Evolutionary conservation across 2,113 vertebrate genomes (phyloP).

Genomic region (Bombycilla garrulus): DNA sequence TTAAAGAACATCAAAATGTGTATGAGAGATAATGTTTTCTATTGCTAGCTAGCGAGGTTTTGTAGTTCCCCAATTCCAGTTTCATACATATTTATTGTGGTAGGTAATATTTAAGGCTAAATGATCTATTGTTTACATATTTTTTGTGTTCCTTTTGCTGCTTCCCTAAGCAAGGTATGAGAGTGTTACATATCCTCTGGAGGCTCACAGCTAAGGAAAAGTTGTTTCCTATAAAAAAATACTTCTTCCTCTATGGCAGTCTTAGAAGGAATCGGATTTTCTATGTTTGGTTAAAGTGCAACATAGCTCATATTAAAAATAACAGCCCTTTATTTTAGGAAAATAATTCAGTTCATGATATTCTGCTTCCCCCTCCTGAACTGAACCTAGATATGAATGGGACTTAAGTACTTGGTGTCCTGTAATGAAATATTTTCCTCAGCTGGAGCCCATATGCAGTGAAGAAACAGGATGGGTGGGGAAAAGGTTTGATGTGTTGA

Average conservation of each 20-base stretch:
- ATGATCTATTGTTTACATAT: neutral
- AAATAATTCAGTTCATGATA: neutral
- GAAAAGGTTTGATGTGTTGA: neutral
- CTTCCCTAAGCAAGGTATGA: neutral
- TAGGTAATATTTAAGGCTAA: neutral
- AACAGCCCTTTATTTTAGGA: neutral
- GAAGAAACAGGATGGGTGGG: neutral
- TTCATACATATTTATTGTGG: neutral
- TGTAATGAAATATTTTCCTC: neutral
- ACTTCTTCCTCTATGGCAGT: neutral
- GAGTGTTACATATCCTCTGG: neutral
- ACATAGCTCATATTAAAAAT: neutral
- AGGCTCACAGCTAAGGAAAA: neutral
- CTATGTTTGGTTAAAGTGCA: neutral
- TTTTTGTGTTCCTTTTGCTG: neutral
- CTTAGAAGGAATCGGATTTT: neutral
- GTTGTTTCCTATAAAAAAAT: neutral
- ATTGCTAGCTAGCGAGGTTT: neutral
- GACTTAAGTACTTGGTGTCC: neutral
- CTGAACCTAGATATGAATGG: neutral
- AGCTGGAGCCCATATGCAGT: neutral
- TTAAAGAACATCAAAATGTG: neutral
- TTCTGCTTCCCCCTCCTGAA: neutral
- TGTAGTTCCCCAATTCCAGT: neutral
- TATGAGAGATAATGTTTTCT: neutral